A percentile compares a stretch with the other conserved stretches of the same genome.
Evolutionary conservation across 2,113 vertebrate genomes (phyloP).

Genomic region (Lamprotornis superbus): DNA sequence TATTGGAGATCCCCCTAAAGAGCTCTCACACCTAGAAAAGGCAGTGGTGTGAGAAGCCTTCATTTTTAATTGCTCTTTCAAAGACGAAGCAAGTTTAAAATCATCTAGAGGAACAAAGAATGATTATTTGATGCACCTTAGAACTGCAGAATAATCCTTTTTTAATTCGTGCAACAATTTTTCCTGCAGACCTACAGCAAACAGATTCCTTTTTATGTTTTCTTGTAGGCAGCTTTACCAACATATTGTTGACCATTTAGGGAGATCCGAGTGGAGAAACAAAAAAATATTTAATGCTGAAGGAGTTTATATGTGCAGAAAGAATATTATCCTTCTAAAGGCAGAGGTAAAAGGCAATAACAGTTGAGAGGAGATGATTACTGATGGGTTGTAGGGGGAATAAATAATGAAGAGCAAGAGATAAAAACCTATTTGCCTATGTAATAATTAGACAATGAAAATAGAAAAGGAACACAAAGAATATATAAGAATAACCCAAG

Average conservation of each 20-base stretch:
- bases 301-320: not conserved
- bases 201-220: not conserved
- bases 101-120: not conserved
- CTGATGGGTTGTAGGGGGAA: not conserved
- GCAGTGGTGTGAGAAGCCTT: not conserved
- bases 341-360: not conserved
- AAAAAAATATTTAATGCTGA: not conserved
- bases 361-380: not conserved
- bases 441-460: not conserved
- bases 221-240: not conserved
- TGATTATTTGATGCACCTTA: fast-evolving
- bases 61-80: not conserved
- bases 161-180: not conserved
- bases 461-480: not conserved
- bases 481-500: not conserved
- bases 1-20: not conserved
- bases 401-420: not conserved
- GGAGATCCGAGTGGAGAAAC: not conserved
- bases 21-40: not conserved
- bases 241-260: not conserved
- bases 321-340: not conserved
- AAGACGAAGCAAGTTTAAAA: not conserved
- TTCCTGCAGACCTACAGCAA: not conserved
- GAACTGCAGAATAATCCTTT: not conserved
- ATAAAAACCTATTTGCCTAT: not conserved